Evolutionary conservation across 30 jellyfish, hydroid and myxozoan genomes (phyloP).

Genomic region (Hydra vulgaris): DNA sequence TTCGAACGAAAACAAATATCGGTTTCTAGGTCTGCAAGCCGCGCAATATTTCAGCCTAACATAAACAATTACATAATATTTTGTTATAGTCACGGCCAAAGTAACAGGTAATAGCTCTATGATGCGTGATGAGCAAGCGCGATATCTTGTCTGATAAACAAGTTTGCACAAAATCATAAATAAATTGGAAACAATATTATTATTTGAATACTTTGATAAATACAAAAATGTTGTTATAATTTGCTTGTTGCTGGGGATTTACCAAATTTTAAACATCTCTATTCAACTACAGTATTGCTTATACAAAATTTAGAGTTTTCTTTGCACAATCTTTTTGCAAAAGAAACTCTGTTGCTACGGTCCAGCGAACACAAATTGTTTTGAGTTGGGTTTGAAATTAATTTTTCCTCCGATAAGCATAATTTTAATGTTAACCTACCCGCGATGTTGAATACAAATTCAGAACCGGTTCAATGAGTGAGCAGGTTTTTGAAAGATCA

Average conservation of each 20-base stretch:
- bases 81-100: background rate
- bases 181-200: no score
- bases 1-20: no score
- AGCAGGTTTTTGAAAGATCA: constrained; percentile 28
- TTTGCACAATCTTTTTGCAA: background rate
- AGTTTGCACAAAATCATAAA: background rate
- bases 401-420: background rate
- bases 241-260: background rate
- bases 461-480: constrained; percentile 16
- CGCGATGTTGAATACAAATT: background rate
- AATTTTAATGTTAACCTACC: background rate
- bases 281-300: background rate
- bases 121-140: background rate
- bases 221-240: no score
- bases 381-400: background rate
- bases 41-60: background rate
- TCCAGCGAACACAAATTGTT: background rate
- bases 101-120: background rate
- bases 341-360: background rate
- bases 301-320: background rate
- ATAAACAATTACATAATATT: no score
- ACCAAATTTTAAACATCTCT: background rate
- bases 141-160: background rate
- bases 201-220: no score
- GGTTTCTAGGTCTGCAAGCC: background rate